A percentile compares a stretch with the other conserved stretches of the same genome.
These are phyloP conservation scores for Corythornis leucogaster DNA, from an alignment of 2,797 vertebrate species.

Conservation along the genomic window DNA sequence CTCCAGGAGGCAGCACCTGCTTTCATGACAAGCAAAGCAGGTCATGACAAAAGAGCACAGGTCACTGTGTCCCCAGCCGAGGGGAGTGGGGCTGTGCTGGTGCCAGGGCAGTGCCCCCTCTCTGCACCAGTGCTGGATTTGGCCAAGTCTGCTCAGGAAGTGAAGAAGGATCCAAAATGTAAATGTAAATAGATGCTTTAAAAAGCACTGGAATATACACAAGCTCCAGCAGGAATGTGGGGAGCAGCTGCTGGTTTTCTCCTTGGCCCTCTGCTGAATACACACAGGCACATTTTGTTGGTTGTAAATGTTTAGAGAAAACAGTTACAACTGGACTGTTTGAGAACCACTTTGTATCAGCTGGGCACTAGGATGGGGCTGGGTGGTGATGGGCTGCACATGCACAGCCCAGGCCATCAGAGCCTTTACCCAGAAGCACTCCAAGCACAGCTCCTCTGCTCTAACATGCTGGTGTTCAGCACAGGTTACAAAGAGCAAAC, in stretches of 20 bases:
- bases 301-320: conserved; percentile 73
- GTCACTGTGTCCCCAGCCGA: fast-evolving
- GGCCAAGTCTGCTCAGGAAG: conserved; percentile 2
- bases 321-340: background rate
- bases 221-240: background rate
- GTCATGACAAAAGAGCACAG: fast-evolving
- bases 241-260: conserved; percentile 61
- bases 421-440: background rate
- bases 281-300: conserved; percentile 36
- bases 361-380: background rate
- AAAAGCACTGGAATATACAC: conserved; percentile 57
- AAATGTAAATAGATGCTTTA: conserved; percentile 68
- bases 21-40: background rate
- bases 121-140: background rate
- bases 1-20: background rate
- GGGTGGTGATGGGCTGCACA: background rate
- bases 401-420: background rate
- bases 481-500: background rate
- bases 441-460: background rate
- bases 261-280: background rate
- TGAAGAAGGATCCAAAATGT: background rate
- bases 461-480: background rate
- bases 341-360: conserved; percentile 14
- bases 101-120: background rate
- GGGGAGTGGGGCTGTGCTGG: background rate